Percentiles rank a stretch among this genome's conserved stretches.
Conservation (phyloP, 1,140 invertebrate species). For the Micrasema longulum region DNA sequence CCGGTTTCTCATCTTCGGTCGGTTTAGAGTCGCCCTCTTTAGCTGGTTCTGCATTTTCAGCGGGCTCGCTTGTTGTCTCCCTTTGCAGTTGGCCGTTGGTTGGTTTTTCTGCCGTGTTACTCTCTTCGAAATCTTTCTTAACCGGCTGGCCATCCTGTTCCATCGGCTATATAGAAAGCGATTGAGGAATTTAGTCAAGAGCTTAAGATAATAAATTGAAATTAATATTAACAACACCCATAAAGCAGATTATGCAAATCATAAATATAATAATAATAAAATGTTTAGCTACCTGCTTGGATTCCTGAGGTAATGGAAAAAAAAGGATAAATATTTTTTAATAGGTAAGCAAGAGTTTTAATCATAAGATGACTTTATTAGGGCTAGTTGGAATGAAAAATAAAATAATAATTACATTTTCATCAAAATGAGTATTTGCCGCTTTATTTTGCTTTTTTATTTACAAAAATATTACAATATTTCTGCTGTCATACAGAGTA, state of each 20-base stretch:
- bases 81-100: conserved; percentile 12
- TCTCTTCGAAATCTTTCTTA: conserved; percentile 51
- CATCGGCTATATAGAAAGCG: conserved; percentile 48
- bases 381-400: too few species aligned
- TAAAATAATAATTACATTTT: too few species aligned
- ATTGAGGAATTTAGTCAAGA: neutral
- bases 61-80: neutral
- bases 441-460: too few species aligned
- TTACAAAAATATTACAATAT: too few species aligned
- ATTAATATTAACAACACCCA: conserved; percentile 7
- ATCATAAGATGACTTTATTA: too few species aligned
- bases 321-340: too few species aligned
- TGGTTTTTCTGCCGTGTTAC: conserved; percentile 52
- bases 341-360: too few species aligned
- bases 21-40: conserved; percentile 60
- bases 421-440: too few species aligned
- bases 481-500: too few species aligned
- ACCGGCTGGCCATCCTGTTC: conserved; percentile 52
- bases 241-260: conserved; percentile 12
- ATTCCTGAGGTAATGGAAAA: too few species aligned
- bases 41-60: conserved; percentile 54
- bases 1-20: conserved; percentile 38
- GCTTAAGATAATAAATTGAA: too few species aligned
- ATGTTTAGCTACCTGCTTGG: too few species aligned
- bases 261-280: neutral